A percentile compares a stretch with the other conserved stretches of the same genome.
Evolutionary conservation across 2,888 invertebrate genomes (phyloP).

Genomic region (Ectemnius lituratus): DNA sequence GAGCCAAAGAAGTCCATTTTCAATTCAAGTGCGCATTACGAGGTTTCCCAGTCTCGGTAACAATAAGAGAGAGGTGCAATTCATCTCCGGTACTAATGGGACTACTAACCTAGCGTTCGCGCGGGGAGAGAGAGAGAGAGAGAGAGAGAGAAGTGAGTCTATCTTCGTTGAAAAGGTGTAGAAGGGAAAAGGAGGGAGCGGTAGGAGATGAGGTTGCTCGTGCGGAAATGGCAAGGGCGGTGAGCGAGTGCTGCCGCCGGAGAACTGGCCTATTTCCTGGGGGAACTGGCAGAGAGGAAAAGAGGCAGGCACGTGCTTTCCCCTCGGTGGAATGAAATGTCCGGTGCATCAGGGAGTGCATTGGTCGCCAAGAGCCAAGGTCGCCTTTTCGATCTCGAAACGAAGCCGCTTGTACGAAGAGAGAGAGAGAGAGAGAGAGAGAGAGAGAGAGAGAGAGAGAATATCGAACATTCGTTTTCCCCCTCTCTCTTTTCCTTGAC

Average conservation of each 20-base stretch:
- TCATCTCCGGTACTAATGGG: background rate
- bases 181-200: background rate
- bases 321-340: background rate
- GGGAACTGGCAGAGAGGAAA: conserved; percentile 1
- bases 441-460: no score
- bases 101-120: no score
- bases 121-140: no score
- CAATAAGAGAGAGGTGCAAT: background rate
- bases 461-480: no score
- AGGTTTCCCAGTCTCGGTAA: background rate
- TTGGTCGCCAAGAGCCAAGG: conserved; percentile 15
- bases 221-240: background rate
- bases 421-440: no score
- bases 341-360: conserved; percentile 1
- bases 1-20: background rate
- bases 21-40: conserved; percentile 2
- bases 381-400: background rate
- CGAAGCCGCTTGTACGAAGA: no score
- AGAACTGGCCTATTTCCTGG: background rate
- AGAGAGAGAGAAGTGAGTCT: no score
- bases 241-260: conserved; percentile 1
- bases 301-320: background rate
- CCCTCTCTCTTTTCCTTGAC: no score
- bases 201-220: background rate
- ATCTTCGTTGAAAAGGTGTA: no score